Conservation (phyloP, 2,797 vertebrate genomes). For the Phylloscopus collybita region DNA sequence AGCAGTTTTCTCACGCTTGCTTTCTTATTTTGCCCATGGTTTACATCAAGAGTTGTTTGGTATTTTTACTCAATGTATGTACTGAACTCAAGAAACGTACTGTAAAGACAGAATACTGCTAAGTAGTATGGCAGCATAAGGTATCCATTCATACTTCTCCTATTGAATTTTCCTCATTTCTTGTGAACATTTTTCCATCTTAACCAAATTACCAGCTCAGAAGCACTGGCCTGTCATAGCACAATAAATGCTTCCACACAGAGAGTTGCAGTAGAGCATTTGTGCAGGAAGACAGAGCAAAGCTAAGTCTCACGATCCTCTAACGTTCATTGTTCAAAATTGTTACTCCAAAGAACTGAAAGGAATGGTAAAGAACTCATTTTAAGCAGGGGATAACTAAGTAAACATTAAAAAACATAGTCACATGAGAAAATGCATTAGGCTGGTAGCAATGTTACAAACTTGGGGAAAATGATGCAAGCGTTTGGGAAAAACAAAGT, state of each 20-base stretch:
- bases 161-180: not conserved
- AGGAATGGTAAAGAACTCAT: not conserved
- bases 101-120: not conserved
- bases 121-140: not conserved
- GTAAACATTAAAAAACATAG: not conserved
- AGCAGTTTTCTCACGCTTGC: not conserved
- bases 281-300: constrained; percentile 17
- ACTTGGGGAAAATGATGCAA: constrained; percentile 30
- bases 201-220: not conserved
- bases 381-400: constrained; percentile 19
- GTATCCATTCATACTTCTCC: not conserved
- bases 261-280: not conserved
- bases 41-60: not conserved
- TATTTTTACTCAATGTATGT: not conserved
- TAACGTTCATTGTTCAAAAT: not conserved
- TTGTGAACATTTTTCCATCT: not conserved
- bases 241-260: not conserved
- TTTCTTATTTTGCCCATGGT: not conserved
- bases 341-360: not conserved
- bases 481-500: not conserved
- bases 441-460: not conserved
- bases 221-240: not conserved
- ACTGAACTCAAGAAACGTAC: not conserved
- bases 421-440: constrained; percentile 31
- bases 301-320: not conserved